Evolutionary conservation across 1,140 invertebrate species (phyloP).

Genomic region (Drosophila watanabei): DNA sequence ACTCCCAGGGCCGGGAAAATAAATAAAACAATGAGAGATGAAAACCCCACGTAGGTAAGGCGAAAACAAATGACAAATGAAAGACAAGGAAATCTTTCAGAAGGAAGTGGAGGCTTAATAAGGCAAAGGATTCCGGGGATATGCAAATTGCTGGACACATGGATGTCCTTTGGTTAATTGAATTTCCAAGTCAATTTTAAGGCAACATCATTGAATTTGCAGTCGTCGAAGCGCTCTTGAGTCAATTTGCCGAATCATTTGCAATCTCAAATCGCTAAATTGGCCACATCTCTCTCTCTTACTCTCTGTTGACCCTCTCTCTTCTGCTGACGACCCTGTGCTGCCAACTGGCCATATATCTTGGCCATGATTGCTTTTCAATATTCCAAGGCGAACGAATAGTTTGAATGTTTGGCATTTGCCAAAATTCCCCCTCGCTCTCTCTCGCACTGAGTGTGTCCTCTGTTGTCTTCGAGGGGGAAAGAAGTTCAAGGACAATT

Average conservation of each 20-base stretch:
- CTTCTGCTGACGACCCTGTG: conserved; percentile 15
- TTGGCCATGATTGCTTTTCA: conserved; percentile 61
- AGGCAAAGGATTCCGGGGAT: not conserved
- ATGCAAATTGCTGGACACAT: conserved; percentile 28
- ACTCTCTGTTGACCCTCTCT: not conserved
- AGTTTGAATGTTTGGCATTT: conserved; percentile 55
- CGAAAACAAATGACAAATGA: conserved; percentile 36
- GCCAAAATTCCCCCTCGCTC: conserved; percentile 29
- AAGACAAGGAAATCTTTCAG: conserved; percentile 24
- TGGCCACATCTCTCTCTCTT: conserved; percentile 23
- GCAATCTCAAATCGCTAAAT: conserved; percentile 31
- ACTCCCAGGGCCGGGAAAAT: not conserved
- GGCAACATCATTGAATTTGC: conserved; percentile 27
- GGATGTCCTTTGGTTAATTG: conserved; percentile 21
- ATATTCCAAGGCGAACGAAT: conserved; percentile 41
- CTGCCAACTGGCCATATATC: conserved; percentile 54
- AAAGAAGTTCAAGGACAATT: conserved; percentile 59
- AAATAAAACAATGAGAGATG: conserved; percentile 11
- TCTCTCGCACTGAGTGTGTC: not conserved
- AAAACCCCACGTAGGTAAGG: conserved; percentile 7
- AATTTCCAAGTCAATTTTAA: conserved; percentile 38
- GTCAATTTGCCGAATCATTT: conserved; percentile 51
- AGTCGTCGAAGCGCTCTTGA: conserved; percentile 12
- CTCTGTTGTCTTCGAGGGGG: conserved; percentile 18
- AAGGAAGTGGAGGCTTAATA: conserved; percentile 11